Evolutionary conservation across 2,888 invertebrate species (phyloP).

Genomic region (Nysson spinosus): DNA sequence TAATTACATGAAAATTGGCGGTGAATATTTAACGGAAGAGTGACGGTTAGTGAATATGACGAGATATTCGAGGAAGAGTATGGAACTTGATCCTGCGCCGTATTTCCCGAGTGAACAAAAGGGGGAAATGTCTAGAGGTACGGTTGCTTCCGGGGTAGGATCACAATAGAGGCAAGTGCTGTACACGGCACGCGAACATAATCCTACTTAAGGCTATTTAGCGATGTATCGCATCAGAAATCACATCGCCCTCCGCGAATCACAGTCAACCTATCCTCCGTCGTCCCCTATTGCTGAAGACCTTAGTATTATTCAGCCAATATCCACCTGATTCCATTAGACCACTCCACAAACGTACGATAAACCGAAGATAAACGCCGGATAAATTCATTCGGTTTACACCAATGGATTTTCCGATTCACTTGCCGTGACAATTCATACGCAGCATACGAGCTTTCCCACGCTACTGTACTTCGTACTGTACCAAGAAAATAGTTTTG

Average conservation of each 20-base stretch:
- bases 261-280: slow-evolving; percentile 44
- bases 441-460: slow-evolving; percentile 30
- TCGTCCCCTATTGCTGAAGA: slow-evolving; percentile 2
- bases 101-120: slow-evolving; percentile 27
- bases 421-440: slow-evolving; percentile 32
- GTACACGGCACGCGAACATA: slow-evolving; percentile 43
- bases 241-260: slow-evolving; percentile 52
- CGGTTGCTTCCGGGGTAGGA: slow-evolving; percentile 16
- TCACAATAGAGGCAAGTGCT: slow-evolving; percentile 30
- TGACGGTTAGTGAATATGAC: too few relatives aligned
- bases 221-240: slow-evolving; percentile 58
- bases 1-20: too few relatives aligned
- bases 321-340: slow-evolving; percentile 57
- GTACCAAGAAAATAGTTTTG: not conserved
- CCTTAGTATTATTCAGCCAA: slow-evolving; percentile 63
- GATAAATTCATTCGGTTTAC: slow-evolving; percentile 60
- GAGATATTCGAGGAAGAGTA: too few relatives aligned
- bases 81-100: slow-evolving; percentile 4
- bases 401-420: slow-evolving; percentile 52
- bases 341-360: slow-evolving; percentile 49
- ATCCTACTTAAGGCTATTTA: slow-evolving; percentile 68
- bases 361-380: slow-evolving; percentile 58
- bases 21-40: too few relatives aligned
- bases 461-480: slow-evolving; percentile 8
- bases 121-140: slow-evolving; percentile 31